These are phyloP conservation scores for Tolypeutes matacus DNA, from an alignment of 2,797 vertebrate genomes.

Conservation along the genomic window DNA sequence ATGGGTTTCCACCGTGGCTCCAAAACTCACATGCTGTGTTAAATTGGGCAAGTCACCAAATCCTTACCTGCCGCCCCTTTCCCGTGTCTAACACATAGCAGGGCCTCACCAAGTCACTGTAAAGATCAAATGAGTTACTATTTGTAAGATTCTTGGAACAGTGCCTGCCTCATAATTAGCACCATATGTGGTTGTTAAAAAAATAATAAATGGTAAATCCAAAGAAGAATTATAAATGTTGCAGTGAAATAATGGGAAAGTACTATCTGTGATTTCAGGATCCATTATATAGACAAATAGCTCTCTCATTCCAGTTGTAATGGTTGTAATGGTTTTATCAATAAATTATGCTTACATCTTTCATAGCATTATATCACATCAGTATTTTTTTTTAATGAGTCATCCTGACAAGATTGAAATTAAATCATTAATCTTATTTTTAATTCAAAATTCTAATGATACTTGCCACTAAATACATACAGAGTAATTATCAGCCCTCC, in stretches of 20 bases:
- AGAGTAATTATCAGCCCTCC: constrained; percentile 30
- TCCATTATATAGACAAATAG: constrained; percentile 68
- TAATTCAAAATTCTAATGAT: constrained; percentile 59
- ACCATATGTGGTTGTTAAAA: background rate
- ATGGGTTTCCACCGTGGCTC: fast-evolving
- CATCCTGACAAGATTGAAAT: constrained; percentile 63
- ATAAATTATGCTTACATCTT: constrained; percentile 76
- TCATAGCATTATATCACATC: constrained; percentile 52
- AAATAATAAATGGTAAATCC: background rate
- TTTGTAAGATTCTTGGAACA: background rate
- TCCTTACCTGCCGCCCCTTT: fast-evolving
- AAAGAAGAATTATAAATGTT: constrained; percentile 32
- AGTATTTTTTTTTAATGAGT: constrained; percentile 59
- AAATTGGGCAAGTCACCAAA: fast-evolving
- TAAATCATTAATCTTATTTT: constrained; percentile 70
- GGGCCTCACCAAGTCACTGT: fast-evolving
- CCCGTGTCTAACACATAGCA: fast-evolving
- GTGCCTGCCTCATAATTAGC: background rate
- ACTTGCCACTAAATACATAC: background rate
- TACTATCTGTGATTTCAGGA: constrained; percentile 62
- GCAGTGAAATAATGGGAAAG: constrained; percentile 15
- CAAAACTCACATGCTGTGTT: background rate
- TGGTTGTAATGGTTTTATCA: constrained; percentile 72
- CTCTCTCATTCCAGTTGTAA: constrained; percentile 30
- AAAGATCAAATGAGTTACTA: background rate